Evolutionary conservation across 1,140 invertebrate species (phyloP), one percentile per base, ranked within the genome.

Genomic region (Drosophila sechellia): DNA sequence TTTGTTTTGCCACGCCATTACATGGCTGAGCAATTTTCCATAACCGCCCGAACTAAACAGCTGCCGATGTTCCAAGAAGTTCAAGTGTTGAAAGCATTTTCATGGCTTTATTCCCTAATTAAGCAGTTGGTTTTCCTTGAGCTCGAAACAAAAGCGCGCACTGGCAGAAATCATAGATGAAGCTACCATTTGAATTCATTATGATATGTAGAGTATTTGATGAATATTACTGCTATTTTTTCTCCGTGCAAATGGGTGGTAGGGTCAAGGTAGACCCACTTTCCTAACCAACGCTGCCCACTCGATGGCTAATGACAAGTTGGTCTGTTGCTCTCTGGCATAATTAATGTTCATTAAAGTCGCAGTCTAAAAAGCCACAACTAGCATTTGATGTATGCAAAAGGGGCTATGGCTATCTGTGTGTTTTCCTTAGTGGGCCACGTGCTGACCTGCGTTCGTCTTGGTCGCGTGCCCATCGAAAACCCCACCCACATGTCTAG

Each of bases 341-440:
- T 86, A 86, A 86, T 86, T 86, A 86, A 87, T 79, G 83, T 83
- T 46, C 74, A 86, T 45, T 54, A 64, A 27, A 81, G 63, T 70
- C 40, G 42, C 42, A 70, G 68, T 66, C 64, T 65, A 27, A 65
- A 66, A 42, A 50, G 64, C 35, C 35, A 37, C 22, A 40, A 50
- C 35, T 12, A n/a, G 35, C 59, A 40, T 45, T 68, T 25, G 34
- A 68, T 20, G 43, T 12, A 35, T 20, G 22, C 3, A 50, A 3
- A 20, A 12, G 31, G 50, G 55, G 6, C 6, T 31, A 1, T 10
- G 55, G 6, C 6, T 31, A 1, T 10, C 6, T 31, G 6, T 13
- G 4, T 3, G 12, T 8, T n/a, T 42, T 12, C 43, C 15, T 17
- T 3, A 35, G 35, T 35, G 20, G 27, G 42, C 42, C 66, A 68